Evolutionary conservation across 1,140 invertebrate species (phyloP).

Genomic region (Dinoponera quadriceps): DNA sequence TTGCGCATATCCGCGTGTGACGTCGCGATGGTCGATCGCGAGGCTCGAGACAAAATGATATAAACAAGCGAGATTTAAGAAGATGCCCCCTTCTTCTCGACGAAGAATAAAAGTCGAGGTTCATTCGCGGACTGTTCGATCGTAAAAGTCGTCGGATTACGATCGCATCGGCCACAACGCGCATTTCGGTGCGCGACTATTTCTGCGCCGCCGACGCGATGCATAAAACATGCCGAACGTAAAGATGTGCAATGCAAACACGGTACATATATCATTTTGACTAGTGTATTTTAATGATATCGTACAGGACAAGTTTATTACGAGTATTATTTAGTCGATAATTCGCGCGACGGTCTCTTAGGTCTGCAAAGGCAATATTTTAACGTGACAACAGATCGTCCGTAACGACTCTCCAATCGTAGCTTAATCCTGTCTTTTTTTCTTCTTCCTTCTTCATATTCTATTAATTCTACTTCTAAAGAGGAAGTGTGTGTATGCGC

Average conservation of each 20-base stretch:
- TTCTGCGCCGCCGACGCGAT: background rate
- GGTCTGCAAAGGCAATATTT: constrained; percentile 21
- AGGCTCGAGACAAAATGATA: background rate
- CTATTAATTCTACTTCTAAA: constrained; percentile 25
- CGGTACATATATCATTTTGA: constrained; percentile 71
- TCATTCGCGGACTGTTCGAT: background rate
- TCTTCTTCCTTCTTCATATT: constrained; percentile 18
- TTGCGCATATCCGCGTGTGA: background rate
- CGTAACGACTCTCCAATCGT: constrained; percentile 28
- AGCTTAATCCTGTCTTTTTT: constrained; percentile 31
- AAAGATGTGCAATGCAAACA: constrained; percentile 34
- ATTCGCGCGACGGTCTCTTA: constrained; percentile 59
- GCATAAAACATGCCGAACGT: background rate
- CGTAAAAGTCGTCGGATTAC: constrained; percentile 12
- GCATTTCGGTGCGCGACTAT: constrained; percentile 3
- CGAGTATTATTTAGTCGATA: constrained; percentile 68
- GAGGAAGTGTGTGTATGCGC: background rate
- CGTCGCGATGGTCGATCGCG: background rate
- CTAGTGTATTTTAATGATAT: constrained; percentile 80
- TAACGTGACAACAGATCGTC: background rate
- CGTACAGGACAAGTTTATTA: constrained; percentile 77
- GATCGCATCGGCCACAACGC: background rate
- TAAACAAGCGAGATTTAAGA: constrained; percentile 9
- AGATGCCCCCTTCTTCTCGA: background rate
- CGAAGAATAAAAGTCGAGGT: constrained; percentile 23